Evolutionary conservation across 2,797 vertebrate species (phyloP).

Genomic region (Lophotriccus pileatus): DNA sequence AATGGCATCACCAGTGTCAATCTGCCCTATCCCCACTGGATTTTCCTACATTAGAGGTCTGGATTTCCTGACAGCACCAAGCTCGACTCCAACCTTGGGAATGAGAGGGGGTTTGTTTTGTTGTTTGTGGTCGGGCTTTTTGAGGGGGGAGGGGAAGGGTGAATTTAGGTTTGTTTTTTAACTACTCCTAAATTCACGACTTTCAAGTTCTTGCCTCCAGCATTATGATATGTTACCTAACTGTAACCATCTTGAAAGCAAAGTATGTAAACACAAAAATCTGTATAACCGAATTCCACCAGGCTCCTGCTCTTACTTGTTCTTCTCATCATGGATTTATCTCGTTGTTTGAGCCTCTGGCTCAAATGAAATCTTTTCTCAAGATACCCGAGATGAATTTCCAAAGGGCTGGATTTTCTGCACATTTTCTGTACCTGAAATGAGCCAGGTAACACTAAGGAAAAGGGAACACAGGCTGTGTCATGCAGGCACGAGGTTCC

Average conservation of each 20-base stretch:
- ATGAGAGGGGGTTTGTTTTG: not conserved
- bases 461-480: not conserved
- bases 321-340: not conserved
- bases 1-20: not conserved
- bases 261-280: not conserved
- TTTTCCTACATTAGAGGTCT: not conserved
- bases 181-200: not conserved
- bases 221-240: not conserved
- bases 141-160: no score
- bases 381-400: not conserved
- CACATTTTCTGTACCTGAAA: not conserved
- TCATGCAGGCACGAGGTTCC: rapidly evolving
- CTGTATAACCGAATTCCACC: not conserved
- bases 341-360: not conserved
- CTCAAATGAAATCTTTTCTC: not conserved
- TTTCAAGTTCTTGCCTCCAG: not conserved
- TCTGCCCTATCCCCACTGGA: not conserved
- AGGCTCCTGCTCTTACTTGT: not conserved
- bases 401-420: not conserved
- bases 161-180: not conserved
- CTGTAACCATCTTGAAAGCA: constrained; percentile 6
- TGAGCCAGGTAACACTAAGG: not conserved
- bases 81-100: not conserved
- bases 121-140: not conserved
- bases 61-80: not conserved